Percentiles rank a stretch among this genome's conserved stretches.
Evolutionary conservation across 2,888 invertebrate species (phyloP).

Genomic region (Globia sparganii): DNA sequence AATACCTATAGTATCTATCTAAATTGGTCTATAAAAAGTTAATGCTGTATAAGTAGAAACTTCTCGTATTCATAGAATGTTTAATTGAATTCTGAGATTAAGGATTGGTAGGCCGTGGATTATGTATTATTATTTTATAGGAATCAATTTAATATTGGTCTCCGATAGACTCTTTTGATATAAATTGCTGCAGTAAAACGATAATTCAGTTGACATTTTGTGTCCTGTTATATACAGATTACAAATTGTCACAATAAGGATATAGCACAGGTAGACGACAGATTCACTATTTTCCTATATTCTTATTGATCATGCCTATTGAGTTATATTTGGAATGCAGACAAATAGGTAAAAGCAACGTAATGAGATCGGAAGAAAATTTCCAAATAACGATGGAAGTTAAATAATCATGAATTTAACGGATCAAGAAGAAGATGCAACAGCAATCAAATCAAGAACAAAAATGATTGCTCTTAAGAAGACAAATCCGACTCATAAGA

Average conservation of each 20-base stretch:
- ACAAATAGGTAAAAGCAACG: not conserved
- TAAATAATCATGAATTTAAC: not conserved
- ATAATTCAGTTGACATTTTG: not conserved
- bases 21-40: constrained; percentile 27
- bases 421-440: not conserved
- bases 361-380: not conserved
- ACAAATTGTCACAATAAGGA: not conserved
- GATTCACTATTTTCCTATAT: too few relatives aligned
- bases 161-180: not conserved
- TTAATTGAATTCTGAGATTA: constrained; percentile 30
- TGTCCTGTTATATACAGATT: not conserved
- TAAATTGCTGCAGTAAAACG: not conserved
- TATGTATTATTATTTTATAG: not conserved
- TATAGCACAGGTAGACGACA: too few relatives aligned
- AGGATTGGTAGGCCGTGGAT: constrained; percentile 4
- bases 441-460: not conserved
- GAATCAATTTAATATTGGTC: not conserved
- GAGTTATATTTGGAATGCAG: not conserved
- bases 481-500: not conserved
- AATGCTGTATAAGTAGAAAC: not conserved
- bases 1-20: constrained; percentile 1
- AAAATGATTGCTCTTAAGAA: not conserved
- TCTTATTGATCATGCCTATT: not conserved
- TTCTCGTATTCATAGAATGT: not conserved
- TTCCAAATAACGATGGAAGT: too few relatives aligned